phyloP scores from a whole-genome alignment of 2,888 invertebrate species.

The Bombylius discolor region DNA sequence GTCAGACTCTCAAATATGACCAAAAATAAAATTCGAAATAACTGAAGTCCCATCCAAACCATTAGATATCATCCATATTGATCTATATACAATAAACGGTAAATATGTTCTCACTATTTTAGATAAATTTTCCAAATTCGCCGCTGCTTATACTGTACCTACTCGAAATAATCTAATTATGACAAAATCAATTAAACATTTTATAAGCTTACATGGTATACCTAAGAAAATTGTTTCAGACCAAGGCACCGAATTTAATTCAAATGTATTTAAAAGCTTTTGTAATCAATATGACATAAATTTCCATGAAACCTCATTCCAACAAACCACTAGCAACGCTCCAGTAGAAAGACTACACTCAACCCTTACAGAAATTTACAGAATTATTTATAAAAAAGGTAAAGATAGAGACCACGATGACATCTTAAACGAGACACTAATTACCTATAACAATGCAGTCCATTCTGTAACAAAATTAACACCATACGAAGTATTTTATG shows the following conservation, averaged over 20 bases:
- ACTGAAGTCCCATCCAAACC: slow-evolving; percentile 13
- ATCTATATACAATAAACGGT: slow-evolving; percentile 11
- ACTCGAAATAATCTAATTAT: slow-evolving; percentile 7
- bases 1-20: slow-evolving; percentile 12
- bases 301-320: slow-evolving; percentile 2
- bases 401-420: not conserved
- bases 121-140: slow-evolving; percentile 9
- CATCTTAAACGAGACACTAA: not conserved
- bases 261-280: slow-evolving; percentile 12
- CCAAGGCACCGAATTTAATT: slow-evolving; percentile 9
- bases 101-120: slow-evolving; percentile 7
- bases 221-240: slow-evolving; percentile 7
- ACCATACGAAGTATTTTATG: slow-evolving; percentile 2
- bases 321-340: slow-evolving; percentile 6
- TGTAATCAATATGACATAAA: slow-evolving; percentile 8
- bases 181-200: slow-evolving; percentile 2
- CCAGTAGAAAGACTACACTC: slow-evolving; percentile 14
- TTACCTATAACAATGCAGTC: not conserved
- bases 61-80: slow-evolving; percentile 12
- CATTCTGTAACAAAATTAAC: not conserved
- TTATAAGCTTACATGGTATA: slow-evolving; percentile 7
- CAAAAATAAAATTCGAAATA: slow-evolving; percentile 11
- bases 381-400: slow-evolving; percentile 6
- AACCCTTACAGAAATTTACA: slow-evolving; percentile 12
- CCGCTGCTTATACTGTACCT: slow-evolving; percentile 4